These are phyloP conservation scores for Aegypius monachus DNA, from an alignment of 2,113 vertebrate species.

Conservation along the genomic window DNA sequence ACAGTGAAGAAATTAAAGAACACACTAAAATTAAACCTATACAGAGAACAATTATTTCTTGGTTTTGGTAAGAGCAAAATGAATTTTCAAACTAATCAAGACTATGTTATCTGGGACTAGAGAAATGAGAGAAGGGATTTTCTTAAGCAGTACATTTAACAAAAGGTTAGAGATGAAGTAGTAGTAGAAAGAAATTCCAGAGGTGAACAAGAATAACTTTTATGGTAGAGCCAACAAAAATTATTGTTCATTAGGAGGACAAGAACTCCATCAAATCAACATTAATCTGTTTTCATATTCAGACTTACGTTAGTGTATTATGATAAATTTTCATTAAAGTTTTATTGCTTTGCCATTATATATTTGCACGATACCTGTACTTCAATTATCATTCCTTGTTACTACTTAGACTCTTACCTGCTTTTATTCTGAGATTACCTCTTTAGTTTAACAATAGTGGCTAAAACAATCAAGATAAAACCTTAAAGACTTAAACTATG, in stretches of 20 bases:
- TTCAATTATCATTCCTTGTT: neutral
- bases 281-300: neutral
- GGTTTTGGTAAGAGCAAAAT: neutral
- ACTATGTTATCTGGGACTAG: neutral
- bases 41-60: neutral
- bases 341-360: neutral
- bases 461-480: neutral
- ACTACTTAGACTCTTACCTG: neutral
- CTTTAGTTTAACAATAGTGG: neutral
- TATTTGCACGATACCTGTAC: neutral
- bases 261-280: neutral
- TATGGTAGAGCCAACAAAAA: neutral
- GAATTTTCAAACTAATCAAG: neutral
- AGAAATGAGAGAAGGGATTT: neutral
- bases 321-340: neutral
- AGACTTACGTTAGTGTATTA: neutral
- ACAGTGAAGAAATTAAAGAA: neutral
- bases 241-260: neutral
- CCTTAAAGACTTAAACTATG: neutral
- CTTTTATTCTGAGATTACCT: conserved; percentile 26
- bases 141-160: neutral
- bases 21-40: neutral
- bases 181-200: neutral
- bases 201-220: neutral
- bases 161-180: neutral